Evolutionary conservation across 1,140 invertebrate species (phyloP), one percentile per base, ranked within the genome.

Genomic region (Euura saliciscinereae): DNA sequence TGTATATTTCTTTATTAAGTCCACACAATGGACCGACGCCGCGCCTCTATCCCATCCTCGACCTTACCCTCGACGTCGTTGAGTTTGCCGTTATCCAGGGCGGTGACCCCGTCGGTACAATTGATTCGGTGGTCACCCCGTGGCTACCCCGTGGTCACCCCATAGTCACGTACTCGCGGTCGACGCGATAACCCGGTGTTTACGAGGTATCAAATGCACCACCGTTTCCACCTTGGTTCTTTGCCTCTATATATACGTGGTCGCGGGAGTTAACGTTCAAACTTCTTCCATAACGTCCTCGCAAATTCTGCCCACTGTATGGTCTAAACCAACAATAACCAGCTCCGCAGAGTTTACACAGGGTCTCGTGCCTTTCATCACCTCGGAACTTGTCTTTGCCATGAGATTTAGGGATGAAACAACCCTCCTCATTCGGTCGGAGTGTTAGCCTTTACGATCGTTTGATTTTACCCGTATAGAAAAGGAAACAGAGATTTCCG

Each of bases 1-100:
- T 82, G 80, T 83, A 80, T 83, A 81, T 81, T 83, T 84, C 82
- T 83, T 84, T 84, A 84, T 84, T 84, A 84, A 84, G 80, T 82
- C 70, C 73, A 66, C 66, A 73, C 74, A 81, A 77, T 76, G 76
- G 76, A 73, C 74, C 73, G 6, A 51, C 11, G 6, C 46, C 6
- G 8, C 51, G 13, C 51, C 51, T 59, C 3, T 7, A n/a, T 59
- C 51, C 51, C 51, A 59, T 59, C 6, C 51, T 59, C 51, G 5
- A 11, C 51, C 46, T 51, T n/a, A n/a, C 11, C 46, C 51, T 59
- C 28, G 28, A 28, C 28, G 28, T 28, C 28, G 28, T 28, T 28
- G 28, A 28, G 1, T 28, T 28, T 28, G 28, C 28, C 28, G 28
- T 28, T 28, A 28, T 28, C 28, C 28, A 28, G 28, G 28, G 28